Conservation (phyloP, 2,797 vertebrate genomes). For the Octomys mimax region DNA sequence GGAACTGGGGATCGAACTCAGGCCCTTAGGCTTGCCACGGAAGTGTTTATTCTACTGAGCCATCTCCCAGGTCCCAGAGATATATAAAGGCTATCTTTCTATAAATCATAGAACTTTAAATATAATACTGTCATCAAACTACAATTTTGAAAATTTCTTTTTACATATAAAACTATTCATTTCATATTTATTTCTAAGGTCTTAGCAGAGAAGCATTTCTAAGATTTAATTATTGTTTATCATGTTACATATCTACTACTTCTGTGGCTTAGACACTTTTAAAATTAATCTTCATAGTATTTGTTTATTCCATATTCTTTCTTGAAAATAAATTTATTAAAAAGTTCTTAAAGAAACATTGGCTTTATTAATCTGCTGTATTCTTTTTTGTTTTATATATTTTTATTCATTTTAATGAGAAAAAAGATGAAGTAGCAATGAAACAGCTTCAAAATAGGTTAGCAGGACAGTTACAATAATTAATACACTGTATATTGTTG, state of each 20-base stretch:
- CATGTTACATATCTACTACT: neutral
- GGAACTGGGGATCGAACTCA: too few relatives aligned
- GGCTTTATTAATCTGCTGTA: neutral
- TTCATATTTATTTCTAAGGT: neutral
- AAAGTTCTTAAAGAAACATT: neutral
- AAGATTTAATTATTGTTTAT: neutral
- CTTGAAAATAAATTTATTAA: neutral
- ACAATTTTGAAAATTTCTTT: neutral
- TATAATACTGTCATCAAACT: neutral
- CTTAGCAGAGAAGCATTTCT: neutral
- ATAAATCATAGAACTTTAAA: neutral
- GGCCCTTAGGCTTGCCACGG: too few relatives aligned
- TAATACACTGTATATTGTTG: too few relatives aligned
- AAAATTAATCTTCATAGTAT: neutral
- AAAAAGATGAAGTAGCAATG: too few relatives aligned
- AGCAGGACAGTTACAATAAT: too few relatives aligned
- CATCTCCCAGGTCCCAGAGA: too few relatives aligned
- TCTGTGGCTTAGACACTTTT: neutral
- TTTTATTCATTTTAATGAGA: too few relatives aligned
- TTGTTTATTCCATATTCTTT: neutral
- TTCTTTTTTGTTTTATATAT: neutral
- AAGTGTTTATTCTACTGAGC: too few relatives aligned
- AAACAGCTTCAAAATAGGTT: too few relatives aligned
- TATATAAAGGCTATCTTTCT: neutral
- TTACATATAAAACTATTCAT: neutral